Percentiles rank a stretch among this genome's conserved stretches.
Conservation (phyloP, 2,797 vertebrate species). For the Pelobates cultripes region DNA sequence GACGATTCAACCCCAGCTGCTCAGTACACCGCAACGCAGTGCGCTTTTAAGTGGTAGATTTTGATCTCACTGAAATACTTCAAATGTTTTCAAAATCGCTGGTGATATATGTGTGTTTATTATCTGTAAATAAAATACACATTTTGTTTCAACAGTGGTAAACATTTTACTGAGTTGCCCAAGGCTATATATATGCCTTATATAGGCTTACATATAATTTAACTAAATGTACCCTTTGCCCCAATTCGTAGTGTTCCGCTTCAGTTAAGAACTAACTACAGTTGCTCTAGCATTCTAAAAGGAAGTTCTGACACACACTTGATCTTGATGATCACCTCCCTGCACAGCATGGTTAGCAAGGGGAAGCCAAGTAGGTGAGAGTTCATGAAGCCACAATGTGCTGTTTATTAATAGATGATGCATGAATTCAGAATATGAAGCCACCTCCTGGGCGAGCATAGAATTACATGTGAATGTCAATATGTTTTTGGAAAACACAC, state of each 20-base stretch:
- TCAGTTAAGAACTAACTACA: neutral
- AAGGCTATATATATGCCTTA: no score
- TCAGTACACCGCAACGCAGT: no score
- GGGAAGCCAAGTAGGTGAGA: slow-evolving; percentile 45
- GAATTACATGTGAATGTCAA: neutral
- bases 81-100: neutral
- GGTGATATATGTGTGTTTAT: neutral
- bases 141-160: neutral
- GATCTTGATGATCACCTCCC: neutral
- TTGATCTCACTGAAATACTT: neutral
- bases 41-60: neutral
- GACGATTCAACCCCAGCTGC: no score
- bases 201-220: neutral
- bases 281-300: neutral
- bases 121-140: no score
- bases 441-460: neutral
- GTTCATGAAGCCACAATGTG: slow-evolving; percentile 20
- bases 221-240: neutral
- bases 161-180: no score
- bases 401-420: slow-evolving; percentile 28
- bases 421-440: no score
- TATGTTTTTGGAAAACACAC: no score
- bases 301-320: slow-evolving; percentile 12
- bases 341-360: neutral
- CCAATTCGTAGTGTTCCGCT: neutral